phyloP scores from a whole-genome alignment of 2,797 vertebrate genomes.

The Pangasius djambal region DNA sequence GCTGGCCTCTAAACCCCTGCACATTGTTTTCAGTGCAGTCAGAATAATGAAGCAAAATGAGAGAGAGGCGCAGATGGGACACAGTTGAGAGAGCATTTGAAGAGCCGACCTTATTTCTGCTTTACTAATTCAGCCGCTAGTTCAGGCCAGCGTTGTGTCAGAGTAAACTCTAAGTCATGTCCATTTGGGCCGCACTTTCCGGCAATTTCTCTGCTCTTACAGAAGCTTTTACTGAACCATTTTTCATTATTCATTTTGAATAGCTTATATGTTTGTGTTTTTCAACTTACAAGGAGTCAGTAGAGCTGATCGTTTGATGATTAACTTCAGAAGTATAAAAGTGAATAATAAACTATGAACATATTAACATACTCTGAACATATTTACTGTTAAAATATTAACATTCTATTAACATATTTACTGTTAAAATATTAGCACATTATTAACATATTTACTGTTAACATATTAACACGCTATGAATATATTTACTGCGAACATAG shows the following conservation, averaged over 20 bases:
- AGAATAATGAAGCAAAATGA: constrained; percentile 59
- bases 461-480: background rate
- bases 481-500: background rate
- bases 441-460: background rate
- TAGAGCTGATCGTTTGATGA: constrained; percentile 1
- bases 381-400: background rate
- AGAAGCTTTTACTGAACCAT: constrained; percentile 16
- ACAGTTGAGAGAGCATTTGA: constrained; percentile 63
- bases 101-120: constrained; percentile 61
- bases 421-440: background rate
- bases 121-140: constrained; percentile 61
- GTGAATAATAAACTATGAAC: background rate
- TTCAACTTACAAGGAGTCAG: background rate
- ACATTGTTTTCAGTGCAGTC: constrained; percentile 49
- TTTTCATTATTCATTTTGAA: constrained; percentile 31
- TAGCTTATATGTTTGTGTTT: constrained; percentile 4
- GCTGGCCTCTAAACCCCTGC: constrained; percentile 43
- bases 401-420: too few species aligned
- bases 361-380: background rate
- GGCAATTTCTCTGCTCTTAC: background rate
- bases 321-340: background rate
- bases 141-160: constrained; percentile 42
- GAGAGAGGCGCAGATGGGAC: constrained; percentile 50
- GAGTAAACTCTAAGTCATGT: constrained; percentile 23
- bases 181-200: constrained; percentile 14